Base-by-base conservation (phyloP, 2,113 vertebrate species). In the Deroptyus accipitrinus region DNA sequence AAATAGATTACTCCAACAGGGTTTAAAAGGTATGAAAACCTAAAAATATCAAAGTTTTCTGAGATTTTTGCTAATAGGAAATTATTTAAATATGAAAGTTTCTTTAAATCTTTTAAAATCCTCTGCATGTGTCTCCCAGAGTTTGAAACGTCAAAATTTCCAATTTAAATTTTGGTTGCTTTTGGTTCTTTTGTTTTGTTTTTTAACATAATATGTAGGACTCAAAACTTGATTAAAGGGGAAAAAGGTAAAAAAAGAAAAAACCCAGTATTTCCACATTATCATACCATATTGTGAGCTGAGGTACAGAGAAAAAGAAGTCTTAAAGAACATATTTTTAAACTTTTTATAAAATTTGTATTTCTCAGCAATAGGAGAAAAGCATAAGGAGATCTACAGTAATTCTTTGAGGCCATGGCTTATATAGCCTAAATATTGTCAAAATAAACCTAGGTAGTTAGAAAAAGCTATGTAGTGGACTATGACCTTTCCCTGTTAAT, bases 31-130 rank as follows among this genome's bases (percentile, higher is more conserved):
- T 57, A 35, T 24, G 15, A 55, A 42, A 86, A 28, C 2, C 30
- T n/a, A 13, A 39, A 86, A 89, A 13, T 54, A 54, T 39, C 5
- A 5, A 69, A 64, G 35, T 62, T 78, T 79, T 83, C 16, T 46
- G 6, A 81, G 16, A 1, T 13, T 23, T 23, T 66, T 2, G 0
- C 1, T 51, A 15, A 62, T 79, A 62, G 5, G 5, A 82, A 69
- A 35, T 79, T 17, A 30, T 54, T 88, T 70, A 30, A 49, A 30
- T 23, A 30, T 28, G 5, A 22, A 74, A 49, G 10, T 10, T 2
- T 59, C 19, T 59, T 78, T 59, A 69, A 59, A 61, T 3, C 1
- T 30, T 61, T 63, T 42, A n/a, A 16, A 79, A 51, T 41, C 14
- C 13, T 28, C 76, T 88, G 37, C 44, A 49, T 39, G 5, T 30